These are phyloP conservation scores for Motacilla tschutschensis DNA, from an alignment of 2,113 vertebrate genomes.

Conservation along the genomic window DNA sequence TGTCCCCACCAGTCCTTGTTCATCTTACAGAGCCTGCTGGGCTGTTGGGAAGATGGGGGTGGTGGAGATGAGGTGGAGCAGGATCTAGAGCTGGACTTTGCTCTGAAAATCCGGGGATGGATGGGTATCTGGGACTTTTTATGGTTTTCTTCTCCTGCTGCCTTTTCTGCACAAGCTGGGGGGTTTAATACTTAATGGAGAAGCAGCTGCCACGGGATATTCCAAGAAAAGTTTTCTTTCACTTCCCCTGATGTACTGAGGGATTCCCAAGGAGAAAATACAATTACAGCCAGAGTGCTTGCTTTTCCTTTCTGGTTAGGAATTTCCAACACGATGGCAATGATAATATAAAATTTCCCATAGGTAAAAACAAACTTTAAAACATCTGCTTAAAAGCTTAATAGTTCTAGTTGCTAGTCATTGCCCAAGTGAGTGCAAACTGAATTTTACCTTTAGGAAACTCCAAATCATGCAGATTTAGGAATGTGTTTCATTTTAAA, in stretches of 20 bases:
- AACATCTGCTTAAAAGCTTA: background rate
- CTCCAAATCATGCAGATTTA: background rate
- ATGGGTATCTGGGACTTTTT: background rate
- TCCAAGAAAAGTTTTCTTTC: background rate
- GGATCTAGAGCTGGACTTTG: background rate
- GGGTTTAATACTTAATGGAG: background rate
- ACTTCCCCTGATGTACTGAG: background rate
- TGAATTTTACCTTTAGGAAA: background rate
- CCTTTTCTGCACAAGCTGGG: background rate
- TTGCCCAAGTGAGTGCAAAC: background rate
- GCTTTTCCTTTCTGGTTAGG: background rate
- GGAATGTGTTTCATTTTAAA: background rate
- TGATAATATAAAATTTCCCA: background rate
- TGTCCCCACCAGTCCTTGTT: background rate
- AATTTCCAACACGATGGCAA: background rate
- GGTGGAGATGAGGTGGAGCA: background rate
- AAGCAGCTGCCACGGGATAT: background rate
- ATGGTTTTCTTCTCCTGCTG: background rate
- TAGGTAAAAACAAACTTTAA: background rate
- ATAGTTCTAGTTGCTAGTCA: background rate
- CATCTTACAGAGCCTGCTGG: background rate
- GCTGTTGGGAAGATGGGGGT: background rate
- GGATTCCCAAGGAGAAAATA: background rate
- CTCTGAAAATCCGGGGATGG: background rate
- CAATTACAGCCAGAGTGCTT: background rate